Percentiles rank a stretch among this genome's conserved stretches.
Evolutionary conservation across 2,888 invertebrate genomes (phyloP).

Genomic region (Pammene aurita): DNA sequence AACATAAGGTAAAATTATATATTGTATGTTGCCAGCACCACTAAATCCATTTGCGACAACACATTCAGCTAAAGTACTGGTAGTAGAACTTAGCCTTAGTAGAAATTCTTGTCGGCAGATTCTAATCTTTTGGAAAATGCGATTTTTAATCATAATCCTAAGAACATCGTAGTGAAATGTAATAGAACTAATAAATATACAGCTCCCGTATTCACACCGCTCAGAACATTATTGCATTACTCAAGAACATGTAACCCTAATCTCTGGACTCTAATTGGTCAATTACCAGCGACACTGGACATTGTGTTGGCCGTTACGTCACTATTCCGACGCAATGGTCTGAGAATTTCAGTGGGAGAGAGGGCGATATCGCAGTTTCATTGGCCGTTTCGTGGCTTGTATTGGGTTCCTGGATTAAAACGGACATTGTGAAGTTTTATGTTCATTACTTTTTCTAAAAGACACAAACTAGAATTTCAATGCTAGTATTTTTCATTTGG

Average conservation of each 20-base stretch:
- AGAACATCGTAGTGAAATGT: too few species aligned
- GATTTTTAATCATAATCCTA: too few species aligned
- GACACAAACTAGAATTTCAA: too few species aligned
- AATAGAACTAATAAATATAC: neutral
- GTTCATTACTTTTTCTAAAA: conserved; percentile 2
- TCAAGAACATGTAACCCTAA: conserved; percentile 16
- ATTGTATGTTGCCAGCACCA: too few species aligned
- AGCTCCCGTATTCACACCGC: neutral
- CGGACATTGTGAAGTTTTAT: neutral
- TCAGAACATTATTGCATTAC: neutral
- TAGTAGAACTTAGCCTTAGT: too few species aligned
- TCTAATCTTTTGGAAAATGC: too few species aligned
- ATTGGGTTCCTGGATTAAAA: conserved; percentile 8
- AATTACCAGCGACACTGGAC: conserved; percentile 32
- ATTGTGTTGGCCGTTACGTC: conserved; percentile 17
- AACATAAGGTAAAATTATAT: too few species aligned
- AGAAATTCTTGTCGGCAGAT: too few species aligned
- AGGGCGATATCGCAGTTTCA: conserved; percentile 23
- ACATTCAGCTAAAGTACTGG: too few species aligned
- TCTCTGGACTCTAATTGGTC: conserved; percentile 23
- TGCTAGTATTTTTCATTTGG: too few species aligned
- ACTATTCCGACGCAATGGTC: conserved; percentile 23
- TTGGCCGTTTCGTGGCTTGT: conserved; percentile 9
- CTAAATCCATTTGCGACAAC: too few species aligned
- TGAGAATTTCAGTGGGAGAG: neutral